Evolutionary conservation across 2,797 vertebrate species (phyloP).

Genomic region (Sternotherus odoratus): DNA sequence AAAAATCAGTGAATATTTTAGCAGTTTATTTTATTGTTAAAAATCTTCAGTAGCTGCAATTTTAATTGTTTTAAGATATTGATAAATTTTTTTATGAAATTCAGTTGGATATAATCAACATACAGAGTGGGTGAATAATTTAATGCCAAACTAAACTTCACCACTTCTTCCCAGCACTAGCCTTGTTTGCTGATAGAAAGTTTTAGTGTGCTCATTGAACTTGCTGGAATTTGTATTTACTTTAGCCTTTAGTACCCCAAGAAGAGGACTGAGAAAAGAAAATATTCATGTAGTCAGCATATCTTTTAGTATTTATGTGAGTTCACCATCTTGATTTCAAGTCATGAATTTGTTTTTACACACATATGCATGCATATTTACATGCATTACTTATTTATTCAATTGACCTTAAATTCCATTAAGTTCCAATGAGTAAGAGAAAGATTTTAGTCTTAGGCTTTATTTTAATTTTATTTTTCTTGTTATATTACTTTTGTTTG

Average conservation of each 20-base stretch:
- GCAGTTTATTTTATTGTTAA: constrained; percentile 69
- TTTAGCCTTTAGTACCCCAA: constrained; percentile 75
- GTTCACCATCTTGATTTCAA: constrained; percentile 84
- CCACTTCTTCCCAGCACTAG: constrained; percentile 67
- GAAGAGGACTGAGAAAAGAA: constrained; percentile 77
- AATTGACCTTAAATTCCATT: constrained; percentile 85
- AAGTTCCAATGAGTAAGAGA: constrained; percentile 83
- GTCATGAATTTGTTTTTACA: constrained; percentile 86
- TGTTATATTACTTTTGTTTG: constrained; percentile 84
- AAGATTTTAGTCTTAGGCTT: constrained; percentile 79
- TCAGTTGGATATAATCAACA: constrained; percentile 68
- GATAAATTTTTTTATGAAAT: constrained; percentile 70
- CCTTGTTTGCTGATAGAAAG: constrained; percentile 71
- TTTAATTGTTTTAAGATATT: constrained; percentile 70
- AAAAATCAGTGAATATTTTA: constrained; percentile 74
- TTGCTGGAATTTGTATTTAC: constrained; percentile 79
- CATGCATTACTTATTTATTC: constrained; percentile 82
- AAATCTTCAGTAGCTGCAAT: constrained; percentile 58
- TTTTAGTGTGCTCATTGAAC: constrained; percentile 78
- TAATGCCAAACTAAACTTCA: constrained; percentile 74
- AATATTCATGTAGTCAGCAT: constrained; percentile 77
- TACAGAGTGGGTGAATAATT: constrained; percentile 62
- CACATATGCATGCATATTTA: constrained; percentile 85
- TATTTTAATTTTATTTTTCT: constrained; percentile 80
- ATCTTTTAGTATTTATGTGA: constrained; percentile 81